phyloP scores from a whole-genome alignment of 2,113 vertebrate genomes.

The human region DNA sequence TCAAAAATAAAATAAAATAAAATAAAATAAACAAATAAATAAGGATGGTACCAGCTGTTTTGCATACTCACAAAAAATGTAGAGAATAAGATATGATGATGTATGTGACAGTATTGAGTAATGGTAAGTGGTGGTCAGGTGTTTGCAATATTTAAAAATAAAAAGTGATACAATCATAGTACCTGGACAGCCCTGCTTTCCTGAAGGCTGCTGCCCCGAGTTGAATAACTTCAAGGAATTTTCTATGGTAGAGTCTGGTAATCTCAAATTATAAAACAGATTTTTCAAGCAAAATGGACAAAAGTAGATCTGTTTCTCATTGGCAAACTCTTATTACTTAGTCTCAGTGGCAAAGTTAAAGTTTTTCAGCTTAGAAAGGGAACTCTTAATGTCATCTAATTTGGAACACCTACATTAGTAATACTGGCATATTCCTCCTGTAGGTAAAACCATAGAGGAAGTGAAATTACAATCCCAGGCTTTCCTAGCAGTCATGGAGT shows the following conservation, averaged over 20 bases:
- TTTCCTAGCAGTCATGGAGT: not conserved
- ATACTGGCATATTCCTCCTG: not conserved
- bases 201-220: not conserved
- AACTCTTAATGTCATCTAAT: not conserved
- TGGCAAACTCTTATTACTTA: not conserved
- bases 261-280: not conserved
- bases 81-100: not conserved
- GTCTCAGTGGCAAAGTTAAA: not conserved
- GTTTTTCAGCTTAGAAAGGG: not conserved
- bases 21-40: too few species aligned
- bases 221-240: not conserved
- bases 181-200: not conserved
- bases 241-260: not conserved
- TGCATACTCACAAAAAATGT: not conserved
- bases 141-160: not conserved
- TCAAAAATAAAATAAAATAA: too few species aligned
- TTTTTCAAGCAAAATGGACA: not conserved
- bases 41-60: not conserved
- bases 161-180: not conserved
- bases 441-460: not conserved
- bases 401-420: not conserved
- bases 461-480: not conserved
- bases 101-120: too few species aligned
- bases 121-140: too few species aligned
- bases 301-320: not conserved